Conservation (phyloP, 2,113 vertebrate genomes). For the Dasyprocta punctata region DNA sequence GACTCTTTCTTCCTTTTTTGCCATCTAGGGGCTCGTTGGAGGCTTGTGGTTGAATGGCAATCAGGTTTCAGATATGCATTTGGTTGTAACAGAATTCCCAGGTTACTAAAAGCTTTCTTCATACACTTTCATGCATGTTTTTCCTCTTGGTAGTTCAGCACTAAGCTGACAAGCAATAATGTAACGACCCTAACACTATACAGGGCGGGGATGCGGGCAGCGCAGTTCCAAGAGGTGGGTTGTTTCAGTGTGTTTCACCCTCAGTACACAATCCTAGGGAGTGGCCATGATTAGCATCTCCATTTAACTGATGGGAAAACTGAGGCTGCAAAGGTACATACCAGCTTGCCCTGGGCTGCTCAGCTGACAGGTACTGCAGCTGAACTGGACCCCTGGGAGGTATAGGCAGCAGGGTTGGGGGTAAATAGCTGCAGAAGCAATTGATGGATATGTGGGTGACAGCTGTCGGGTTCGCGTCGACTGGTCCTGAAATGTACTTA, state of each 20-base stretch:
- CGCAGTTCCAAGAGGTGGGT: not conserved
- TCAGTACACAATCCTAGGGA: not conserved
- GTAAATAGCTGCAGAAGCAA: not conserved
- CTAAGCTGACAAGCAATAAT: not conserved
- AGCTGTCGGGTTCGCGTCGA: not conserved
- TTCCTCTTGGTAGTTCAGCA: no score
- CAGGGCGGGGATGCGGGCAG: not conserved
- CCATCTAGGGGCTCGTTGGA: rapidly evolving
- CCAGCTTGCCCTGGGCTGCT: not conserved
- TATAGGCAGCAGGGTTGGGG: not conserved
- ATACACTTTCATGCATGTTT: not conserved
- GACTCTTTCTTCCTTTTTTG: not conserved
- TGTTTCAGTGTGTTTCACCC: not conserved
- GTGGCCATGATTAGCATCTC: not conserved
- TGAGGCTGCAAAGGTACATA: not conserved
- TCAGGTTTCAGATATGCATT: not conserved
- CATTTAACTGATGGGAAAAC: not conserved
- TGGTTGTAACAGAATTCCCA: not conserved
- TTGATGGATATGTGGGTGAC: not conserved
- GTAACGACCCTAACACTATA: not conserved
- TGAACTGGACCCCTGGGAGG: not conserved
- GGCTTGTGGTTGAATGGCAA: not conserved
- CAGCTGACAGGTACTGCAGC: not conserved
- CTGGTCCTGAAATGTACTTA: no score
- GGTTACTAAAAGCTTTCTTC: not conserved